Percentiles rank a stretch among this genome's conserved stretches.
Evolutionary conservation across 1,140 invertebrate species (phyloP).

Genomic region (Aphelenchoides avenae): DNA sequence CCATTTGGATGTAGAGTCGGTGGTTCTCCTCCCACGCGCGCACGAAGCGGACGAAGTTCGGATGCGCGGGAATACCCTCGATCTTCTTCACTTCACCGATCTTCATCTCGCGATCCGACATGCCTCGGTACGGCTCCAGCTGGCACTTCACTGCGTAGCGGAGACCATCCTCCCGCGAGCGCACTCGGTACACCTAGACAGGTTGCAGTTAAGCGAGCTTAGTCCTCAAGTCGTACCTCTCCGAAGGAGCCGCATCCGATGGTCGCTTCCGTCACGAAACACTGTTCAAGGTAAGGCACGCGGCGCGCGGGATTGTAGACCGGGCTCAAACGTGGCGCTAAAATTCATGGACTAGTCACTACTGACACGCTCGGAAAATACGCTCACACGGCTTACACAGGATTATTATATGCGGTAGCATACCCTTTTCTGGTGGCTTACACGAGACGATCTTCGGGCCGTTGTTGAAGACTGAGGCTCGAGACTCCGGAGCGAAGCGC

Average conservation of each 20-base stretch:
- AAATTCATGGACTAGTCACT: neutral
- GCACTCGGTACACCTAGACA: constrained; percentile 27
- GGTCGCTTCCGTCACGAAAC: constrained; percentile 14
- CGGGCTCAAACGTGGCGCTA: constrained; percentile 14
- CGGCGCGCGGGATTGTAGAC: constrained; percentile 14
- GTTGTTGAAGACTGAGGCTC: no score
- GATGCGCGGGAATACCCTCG: constrained; percentile 66
- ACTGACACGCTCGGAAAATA: neutral
- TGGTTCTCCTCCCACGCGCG: constrained; percentile 73
- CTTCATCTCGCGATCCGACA: constrained; percentile 23
- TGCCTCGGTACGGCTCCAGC: constrained; percentile 20
- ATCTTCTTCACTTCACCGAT: constrained; percentile 36
- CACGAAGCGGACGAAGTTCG: constrained; percentile 69
- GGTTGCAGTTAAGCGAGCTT: neutral
- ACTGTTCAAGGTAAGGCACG: constrained; percentile 24
- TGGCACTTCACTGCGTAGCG: constrained; percentile 33
- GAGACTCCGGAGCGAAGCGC: no score
- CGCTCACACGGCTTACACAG: neutral
- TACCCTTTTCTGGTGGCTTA: constrained; percentile 18
- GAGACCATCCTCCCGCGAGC: constrained; percentile 30
- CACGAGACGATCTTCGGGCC: constrained; percentile 30
- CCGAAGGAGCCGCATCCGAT: constrained; percentile 36
- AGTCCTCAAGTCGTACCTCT: constrained; percentile 3
- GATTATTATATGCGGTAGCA: no score
- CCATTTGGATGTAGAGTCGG: constrained; percentile 71